Base-by-base conservation (phyloP, 2,888 invertebrate genomes). In the Drosophila peninsularis region DNA sequence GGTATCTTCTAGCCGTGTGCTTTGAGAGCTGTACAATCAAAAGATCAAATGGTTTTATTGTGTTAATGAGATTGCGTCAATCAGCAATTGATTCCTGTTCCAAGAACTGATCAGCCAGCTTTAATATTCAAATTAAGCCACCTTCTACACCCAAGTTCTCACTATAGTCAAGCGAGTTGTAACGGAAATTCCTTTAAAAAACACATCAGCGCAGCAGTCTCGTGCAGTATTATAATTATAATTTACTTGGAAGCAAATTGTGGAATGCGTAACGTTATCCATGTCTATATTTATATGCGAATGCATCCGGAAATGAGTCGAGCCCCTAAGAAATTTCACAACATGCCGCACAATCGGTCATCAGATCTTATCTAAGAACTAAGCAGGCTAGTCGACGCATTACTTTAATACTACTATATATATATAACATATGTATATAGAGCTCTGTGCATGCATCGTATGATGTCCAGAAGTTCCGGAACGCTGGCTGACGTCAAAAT, bases 281-380 rank as follows among this genome's bases (percentile, higher is more conserved):
- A 56, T 2, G 11, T 11, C 53, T 21, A 13, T 32, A 37, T 19
- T 54, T 39, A 9, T 14, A n/a, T 47, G 24, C n/a, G n/a, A 30
- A 24, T 49, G 39, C n/a, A 65, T 72, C 50, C 82, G 82, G 79
- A 84, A 87, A 81, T 84, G 68, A 81, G 82, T 78, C 82, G 82
- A 78, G 82, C 79, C 88, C 75, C 84, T 50, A 1, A 44, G 37
- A 69, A 80, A 75, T 72, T 58, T 53, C 56, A 42, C 60, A 72
- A 54, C 52, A 10, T 37, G 27, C 32, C 19, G 34, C 44, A 50
- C 49, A 37, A 57, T 69, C 71, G 65, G 37, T 50, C 55, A 53
- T 37, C 65, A 66, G 78, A 75, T 78, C 84, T 62, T 75, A 78
- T 75, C 68, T 36, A 37, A 19, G 10, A 10, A 47, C 32, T 17